Evolutionary conservation across 1,140 invertebrate genomes (phyloP).

Genomic region (Eupeodes corollae): DNA sequence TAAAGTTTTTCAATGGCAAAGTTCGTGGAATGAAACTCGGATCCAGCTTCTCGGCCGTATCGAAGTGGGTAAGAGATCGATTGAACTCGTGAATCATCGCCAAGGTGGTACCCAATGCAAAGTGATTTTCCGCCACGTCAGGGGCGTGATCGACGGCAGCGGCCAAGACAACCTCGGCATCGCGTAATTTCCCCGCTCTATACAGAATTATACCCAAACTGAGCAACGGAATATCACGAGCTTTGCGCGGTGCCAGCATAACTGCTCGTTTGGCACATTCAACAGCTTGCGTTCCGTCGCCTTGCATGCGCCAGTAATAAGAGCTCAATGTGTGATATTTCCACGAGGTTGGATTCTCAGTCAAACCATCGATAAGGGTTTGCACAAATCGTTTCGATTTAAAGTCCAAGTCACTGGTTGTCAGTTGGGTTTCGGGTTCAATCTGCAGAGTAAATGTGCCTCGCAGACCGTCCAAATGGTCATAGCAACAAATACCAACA

Average conservation of each 20-base stretch:
- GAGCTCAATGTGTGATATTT: slow-evolving; percentile 72
- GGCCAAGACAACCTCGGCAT: slow-evolving; percentile 68
- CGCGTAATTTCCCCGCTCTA: slow-evolving; percentile 55
- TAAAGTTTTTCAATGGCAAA: slow-evolving; percentile 28
- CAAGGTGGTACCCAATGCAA: slow-evolving; percentile 66
- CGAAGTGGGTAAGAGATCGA: slow-evolving; percentile 49
- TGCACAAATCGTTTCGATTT: slow-evolving; percentile 55
- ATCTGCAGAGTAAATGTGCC: slow-evolving; percentile 51
- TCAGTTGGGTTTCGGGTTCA: slow-evolving; percentile 51
- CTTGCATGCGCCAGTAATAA: slow-evolving; percentile 74
- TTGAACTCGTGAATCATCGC: slow-evolving; percentile 53
- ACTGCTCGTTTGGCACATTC: slow-evolving; percentile 71
- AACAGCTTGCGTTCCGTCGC: slow-evolving; percentile 63
- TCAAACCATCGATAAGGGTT: slow-evolving; percentile 50
- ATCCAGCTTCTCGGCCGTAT: slow-evolving; percentile 57
- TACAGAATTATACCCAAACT: slow-evolving; percentile 75
- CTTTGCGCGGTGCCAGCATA: slow-evolving; percentile 60
- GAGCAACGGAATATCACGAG: slow-evolving; percentile 67
- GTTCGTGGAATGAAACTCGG: slow-evolving; percentile 37
- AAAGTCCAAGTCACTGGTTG: slow-evolving; percentile 49
- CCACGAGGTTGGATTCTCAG: slow-evolving; percentile 68
- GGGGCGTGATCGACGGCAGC: slow-evolving; percentile 70
- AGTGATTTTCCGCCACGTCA: slow-evolving; percentile 57
- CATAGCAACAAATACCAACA: slow-evolving; percentile 45
- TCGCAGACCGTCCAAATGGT: slow-evolving; percentile 62